Evolutionary conservation across 2,113 vertebrate species (phyloP).

Genomic region (Calypte anna): DNA sequence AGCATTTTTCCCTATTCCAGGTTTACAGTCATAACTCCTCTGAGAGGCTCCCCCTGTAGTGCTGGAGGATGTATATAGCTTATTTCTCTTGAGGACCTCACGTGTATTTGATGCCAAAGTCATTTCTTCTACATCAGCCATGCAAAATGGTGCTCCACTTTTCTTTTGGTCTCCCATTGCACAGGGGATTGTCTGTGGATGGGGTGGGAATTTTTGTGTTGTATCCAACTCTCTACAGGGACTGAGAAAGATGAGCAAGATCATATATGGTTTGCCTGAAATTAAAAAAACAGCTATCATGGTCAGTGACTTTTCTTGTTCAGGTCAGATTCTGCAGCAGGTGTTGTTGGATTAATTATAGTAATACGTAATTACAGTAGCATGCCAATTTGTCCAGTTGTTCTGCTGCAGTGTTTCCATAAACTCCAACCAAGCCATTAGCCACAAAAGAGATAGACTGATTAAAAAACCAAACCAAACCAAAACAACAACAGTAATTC

Average conservation of each 20-base stretch:
- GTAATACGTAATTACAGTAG: neutral
- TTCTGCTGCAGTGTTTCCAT: neutral
- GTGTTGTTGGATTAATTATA: neutral
- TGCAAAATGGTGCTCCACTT: neutral
- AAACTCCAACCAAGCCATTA: neutral
- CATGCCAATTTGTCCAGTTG: neutral
- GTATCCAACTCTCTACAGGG: neutral
- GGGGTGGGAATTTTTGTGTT: neutral
- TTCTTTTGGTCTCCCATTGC: neutral
- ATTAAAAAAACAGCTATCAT: neutral
- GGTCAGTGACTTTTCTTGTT: neutral
- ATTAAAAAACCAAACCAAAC: neutral
- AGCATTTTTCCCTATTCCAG: neutral
- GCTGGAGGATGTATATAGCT: neutral
- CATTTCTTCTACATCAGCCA: neutral
- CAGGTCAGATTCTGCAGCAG: neutral
- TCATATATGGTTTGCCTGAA: neutral
- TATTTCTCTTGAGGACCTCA: rapidly evolving
- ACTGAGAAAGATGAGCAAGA: neutral
- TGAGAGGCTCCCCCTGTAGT: neutral
- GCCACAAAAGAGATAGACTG: neutral
- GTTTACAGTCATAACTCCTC: neutral
- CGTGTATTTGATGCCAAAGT: neutral
- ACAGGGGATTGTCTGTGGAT: rapidly evolving
- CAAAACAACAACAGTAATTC: neutral